Base-by-base conservation (phyloP, 2,888 invertebrate species). In the Melinaea marsaeus region DNA sequence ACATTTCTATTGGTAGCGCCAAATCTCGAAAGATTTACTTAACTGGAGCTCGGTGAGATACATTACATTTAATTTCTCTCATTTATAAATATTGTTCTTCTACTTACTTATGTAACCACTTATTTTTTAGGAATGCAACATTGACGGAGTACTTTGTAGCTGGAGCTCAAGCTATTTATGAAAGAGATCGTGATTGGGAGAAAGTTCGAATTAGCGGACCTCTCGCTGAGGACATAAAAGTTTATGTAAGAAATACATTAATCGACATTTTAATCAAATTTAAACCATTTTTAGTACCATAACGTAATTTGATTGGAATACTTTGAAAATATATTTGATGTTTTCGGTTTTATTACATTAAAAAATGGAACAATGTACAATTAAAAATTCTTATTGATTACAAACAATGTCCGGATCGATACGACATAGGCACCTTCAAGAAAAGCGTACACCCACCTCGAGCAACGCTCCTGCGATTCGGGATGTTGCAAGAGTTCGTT, bases 121-220 rank as follows among this genome's bases (percentile, higher is more conserved):
- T 58, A 54, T 32, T 55, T 81, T 80, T 54, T 80, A 95, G 95
- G 72, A 92, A 93, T 72, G 93, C 94, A 71, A 93, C 93, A 32
- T 80, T 94, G 87, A 94, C 95, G 57, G 97, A 97, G 85, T 97
- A 97, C 81, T 92, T 93, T 70, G 94, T 96, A 60, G 96, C 95
- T 13, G 96, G 95, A 59, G 92, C 95, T 2, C 93, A 94, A 69
- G 94, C 96, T 58, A 92, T 96, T 67, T 97, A 97, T 86, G 94
- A 94, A 83, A 91, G 96, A 71, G 93, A 94, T 73, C 92, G 94
- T 74, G 94, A 96, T 75, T 93, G 94, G 89, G 97, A 97, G 82
- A 94, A 94, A 80, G 93, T 97, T 35, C 92, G 92, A 73, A 95
- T 97, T 74, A 94, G 94, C 59, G 97, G 97, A 73, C 97, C 97